Conservation (phyloP, 1,140 invertebrate genomes). For the Trachymyrmex cornetzi region DNA sequence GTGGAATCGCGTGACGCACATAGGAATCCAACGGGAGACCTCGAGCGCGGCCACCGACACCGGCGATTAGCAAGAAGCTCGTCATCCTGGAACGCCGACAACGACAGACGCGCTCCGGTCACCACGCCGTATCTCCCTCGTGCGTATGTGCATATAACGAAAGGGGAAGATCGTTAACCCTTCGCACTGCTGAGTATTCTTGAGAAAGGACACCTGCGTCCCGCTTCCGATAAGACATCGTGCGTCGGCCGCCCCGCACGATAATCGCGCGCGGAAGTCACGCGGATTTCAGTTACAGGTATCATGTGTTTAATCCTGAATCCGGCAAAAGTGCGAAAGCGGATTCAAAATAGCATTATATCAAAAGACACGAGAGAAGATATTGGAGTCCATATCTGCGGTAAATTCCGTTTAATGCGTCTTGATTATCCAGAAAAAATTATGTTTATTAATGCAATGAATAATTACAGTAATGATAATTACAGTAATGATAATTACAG, state of each 20-base stretch:
- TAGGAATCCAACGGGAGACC: conserved; percentile 83
- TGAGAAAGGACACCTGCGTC: conserved; percentile 54
- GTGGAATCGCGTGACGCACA: conserved; percentile 80
- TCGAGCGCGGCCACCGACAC: conserved; percentile 84
- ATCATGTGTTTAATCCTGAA: background rate
- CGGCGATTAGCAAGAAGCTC: conserved; percentile 70
- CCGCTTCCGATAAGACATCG: conserved; percentile 51
- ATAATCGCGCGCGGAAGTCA: conserved; percentile 50
- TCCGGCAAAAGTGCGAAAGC: background rate
- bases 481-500: background rate
- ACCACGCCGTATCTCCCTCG: conserved; percentile 37
- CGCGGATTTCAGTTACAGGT: conserved; percentile 39
- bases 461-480: background rate
- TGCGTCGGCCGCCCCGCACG: conserved; percentile 18
- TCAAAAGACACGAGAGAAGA: background rate
- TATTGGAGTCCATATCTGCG: background rate
- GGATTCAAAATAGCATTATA: background rate
- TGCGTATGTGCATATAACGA: background rate
- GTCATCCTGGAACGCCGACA: conserved; percentile 68
- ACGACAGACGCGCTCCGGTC: conserved; percentile 34
- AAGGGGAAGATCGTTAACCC: conserved; percentile 64
- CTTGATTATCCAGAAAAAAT: background rate
- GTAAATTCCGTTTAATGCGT: too few relatives aligned
- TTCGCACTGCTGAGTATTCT: conserved; percentile 55
- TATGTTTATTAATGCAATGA: background rate